Percentiles rank a stretch among this genome's conserved stretches.
Evolutionary conservation across 2,888 invertebrate species (phyloP).

Genomic region (Lycia hirtaria): DNA sequence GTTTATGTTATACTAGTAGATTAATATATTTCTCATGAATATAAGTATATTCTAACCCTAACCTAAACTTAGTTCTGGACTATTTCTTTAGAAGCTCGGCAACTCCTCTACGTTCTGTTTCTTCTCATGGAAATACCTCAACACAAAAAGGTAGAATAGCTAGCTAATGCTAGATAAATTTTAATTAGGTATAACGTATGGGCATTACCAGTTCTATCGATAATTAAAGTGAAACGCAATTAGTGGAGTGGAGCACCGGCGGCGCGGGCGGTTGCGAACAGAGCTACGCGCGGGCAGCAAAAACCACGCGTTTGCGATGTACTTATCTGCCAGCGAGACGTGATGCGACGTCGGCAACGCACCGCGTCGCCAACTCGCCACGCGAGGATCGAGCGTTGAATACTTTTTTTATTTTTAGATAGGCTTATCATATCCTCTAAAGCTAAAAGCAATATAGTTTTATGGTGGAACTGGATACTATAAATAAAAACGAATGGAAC

Average conservation of each 20-base stretch:
- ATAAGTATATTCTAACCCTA: too few species aligned
- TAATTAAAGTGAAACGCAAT: constrained; percentile 39
- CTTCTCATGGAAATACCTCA: too few species aligned
- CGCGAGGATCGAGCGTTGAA: background rate
- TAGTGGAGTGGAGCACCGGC: constrained; percentile 20
- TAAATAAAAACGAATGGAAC: too few species aligned
- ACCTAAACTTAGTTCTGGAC: too few species aligned
- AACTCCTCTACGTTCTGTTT: too few species aligned
- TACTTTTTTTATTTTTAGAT: background rate
- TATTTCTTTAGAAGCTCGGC: too few species aligned
- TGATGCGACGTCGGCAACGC: constrained; percentile 2
- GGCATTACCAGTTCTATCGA: constrained; percentile 5
- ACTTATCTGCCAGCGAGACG: constrained; percentile 19
- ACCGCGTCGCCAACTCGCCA: background rate
- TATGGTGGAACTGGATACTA: too few species aligned
- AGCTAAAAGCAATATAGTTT: too few species aligned
- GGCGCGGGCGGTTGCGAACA: constrained; percentile 17
- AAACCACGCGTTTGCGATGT: constrained; percentile 23
- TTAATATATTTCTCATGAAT: too few species aligned
- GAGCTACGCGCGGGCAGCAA: constrained; percentile 27
- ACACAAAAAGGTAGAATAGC: too few species aligned
- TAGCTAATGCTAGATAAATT: background rate
- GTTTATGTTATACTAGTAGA: too few species aligned
- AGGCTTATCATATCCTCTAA: background rate
- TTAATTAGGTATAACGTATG: background rate